Conservation (phyloP, 2,113 vertebrate species). For the Periophthalmus modestus region DNA sequence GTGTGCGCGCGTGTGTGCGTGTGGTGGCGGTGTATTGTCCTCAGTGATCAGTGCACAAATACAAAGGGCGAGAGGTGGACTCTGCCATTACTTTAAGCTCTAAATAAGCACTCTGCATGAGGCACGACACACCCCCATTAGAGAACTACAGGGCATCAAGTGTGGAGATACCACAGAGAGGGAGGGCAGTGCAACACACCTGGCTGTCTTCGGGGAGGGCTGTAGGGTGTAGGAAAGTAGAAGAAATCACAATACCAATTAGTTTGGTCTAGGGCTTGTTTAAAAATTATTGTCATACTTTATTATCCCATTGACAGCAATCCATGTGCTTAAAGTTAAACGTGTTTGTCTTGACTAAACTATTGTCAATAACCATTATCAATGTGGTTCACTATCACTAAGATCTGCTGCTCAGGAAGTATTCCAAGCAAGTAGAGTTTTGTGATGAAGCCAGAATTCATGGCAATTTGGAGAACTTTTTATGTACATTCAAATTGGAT, state of each 20-base stretch:
- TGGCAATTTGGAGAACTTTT: too few relatives aligned
- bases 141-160: constrained; percentile 55
- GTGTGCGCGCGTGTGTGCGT: too few relatives aligned
- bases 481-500: too few relatives aligned
- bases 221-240: not conserved
- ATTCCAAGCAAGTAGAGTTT: too few relatives aligned
- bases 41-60: constrained; percentile 55
- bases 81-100: constrained; percentile 68
- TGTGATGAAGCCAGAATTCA: too few relatives aligned
- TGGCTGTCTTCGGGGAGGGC: constrained; percentile 49
- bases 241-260: too few relatives aligned
- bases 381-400: too few relatives aligned
- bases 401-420: too few relatives aligned
- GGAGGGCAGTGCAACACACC: constrained; percentile 67
- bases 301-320: not conserved
- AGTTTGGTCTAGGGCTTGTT: too few relatives aligned
- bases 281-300: too few relatives aligned
- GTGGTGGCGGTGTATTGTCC: constrained; percentile 58
- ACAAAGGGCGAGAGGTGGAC: constrained; percentile 68
- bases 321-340: not conserved
- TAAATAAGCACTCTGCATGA: constrained; percentile 66
- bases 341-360: too few relatives aligned
- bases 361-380: too few relatives aligned
- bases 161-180: constrained; percentile 22
- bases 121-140: constrained; percentile 60